These are phyloP conservation scores for Chauna torquata DNA, from an alignment of 2,113 vertebrate species.

Conservation along the genomic window DNA sequence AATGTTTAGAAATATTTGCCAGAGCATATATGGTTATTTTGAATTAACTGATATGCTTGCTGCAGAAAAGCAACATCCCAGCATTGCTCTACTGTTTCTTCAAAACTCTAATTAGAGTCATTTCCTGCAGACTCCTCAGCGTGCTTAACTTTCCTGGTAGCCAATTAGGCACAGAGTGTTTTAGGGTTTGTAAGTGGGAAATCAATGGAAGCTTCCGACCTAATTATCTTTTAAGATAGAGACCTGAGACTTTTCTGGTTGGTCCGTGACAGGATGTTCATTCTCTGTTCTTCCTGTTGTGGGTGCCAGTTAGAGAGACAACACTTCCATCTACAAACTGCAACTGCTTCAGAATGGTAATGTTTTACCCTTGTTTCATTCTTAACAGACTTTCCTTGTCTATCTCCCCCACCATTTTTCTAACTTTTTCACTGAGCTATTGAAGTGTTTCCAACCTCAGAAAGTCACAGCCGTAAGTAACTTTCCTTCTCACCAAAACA, in stretches of 20 bases:
- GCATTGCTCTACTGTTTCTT: not conserved
- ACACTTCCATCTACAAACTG: not conserved
- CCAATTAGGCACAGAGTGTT: not conserved
- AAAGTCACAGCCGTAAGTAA: not conserved
- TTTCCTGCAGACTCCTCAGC: constrained; percentile 1
- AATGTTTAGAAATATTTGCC: not conserved
- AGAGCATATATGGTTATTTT: not conserved
- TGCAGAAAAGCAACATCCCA: not conserved
- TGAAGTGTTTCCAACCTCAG: not conserved
- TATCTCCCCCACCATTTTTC: not conserved
- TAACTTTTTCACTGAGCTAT: not conserved
- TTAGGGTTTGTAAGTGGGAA: not conserved
- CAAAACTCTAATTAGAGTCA: not conserved
- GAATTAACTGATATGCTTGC: not conserved
- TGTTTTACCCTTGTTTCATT: not conserved
- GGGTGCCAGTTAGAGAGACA: not conserved
- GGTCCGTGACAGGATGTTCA: not conserved
- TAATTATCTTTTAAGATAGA: not conserved
- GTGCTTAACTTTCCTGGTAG: not conserved
- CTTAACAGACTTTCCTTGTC: not conserved
- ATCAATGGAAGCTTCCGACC: constrained; percentile 29
- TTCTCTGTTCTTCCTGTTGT: not conserved
- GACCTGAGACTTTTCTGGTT: not conserved
- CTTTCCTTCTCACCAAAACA: not conserved
- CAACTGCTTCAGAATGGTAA: not conserved